Conservation (phyloP, 2,113 vertebrate species). For the Podiceps cristatus region DNA sequence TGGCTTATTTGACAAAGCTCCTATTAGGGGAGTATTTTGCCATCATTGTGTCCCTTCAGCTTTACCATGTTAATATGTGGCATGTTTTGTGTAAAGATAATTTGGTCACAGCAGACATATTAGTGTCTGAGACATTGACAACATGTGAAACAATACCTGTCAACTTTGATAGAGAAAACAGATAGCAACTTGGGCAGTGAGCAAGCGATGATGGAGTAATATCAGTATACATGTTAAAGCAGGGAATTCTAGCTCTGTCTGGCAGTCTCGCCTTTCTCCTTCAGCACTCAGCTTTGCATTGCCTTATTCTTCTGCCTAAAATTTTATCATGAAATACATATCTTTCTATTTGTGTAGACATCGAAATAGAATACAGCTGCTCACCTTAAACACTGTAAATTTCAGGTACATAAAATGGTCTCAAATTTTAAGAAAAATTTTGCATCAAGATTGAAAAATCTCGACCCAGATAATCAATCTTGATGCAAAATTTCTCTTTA, state of each 20-base stretch:
- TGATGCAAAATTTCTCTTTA: not conserved
- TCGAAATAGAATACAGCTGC: not conserved
- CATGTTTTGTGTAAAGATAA: not conserved
- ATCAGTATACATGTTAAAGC: not conserved
- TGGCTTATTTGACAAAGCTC: not conserved
- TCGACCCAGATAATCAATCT: not conserved
- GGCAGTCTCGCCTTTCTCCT: not conserved
- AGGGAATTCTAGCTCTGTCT: not conserved
- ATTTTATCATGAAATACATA: not conserved
- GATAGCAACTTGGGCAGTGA: not conserved
- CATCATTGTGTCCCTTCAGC: not conserved
- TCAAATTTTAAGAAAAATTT: not conserved
- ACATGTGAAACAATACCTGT: not conserved
- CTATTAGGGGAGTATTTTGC: not conserved
- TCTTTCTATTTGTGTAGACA: not conserved
- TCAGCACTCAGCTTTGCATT: not conserved
- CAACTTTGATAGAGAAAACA: not conserved
- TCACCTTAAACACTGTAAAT: not conserved
- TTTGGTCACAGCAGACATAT: not conserved
- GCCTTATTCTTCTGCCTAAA: not conserved
- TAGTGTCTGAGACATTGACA: not conserved
- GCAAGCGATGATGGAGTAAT: not conserved
- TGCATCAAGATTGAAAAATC: not conserved
- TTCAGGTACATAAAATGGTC: not conserved
- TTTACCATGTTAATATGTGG: not conserved